Base-by-base conservation (phyloP, 2,797 vertebrate genomes). In the Buceros bicornis region DNA sequence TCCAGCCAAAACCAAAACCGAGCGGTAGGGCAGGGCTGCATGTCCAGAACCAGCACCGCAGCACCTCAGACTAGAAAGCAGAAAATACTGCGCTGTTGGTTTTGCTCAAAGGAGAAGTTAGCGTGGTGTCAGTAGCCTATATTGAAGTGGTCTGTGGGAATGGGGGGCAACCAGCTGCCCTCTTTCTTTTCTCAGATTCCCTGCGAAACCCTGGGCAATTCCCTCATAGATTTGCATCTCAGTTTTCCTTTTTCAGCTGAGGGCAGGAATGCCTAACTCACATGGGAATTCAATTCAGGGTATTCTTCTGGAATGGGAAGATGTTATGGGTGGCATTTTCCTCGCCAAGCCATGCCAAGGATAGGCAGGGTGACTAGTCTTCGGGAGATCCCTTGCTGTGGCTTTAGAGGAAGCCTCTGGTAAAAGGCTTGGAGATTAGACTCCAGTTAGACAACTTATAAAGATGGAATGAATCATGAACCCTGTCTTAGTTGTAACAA, bases 1-100 rank as follows among this genome's bases (percentile, higher is more conserved):
- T 99, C 97, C 99, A 99, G 96, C 99, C 99, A 37, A 99, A 99
- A 95, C 98, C 98, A 57, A 99, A 99, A 97, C 98, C 99, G 12
- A 95, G 99, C 22, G 99, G 99, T 99, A 98, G 98, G 97, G 84
- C 73, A 72, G 54, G 4, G n/a, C 84, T 56, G 64, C 54, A 2
- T 13, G 21, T 20, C 45, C 66, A 57, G 33, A 61, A 2, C 22
- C 66, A 71, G 25, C 42, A 10, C 45, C 10, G 19, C 48, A 48
- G 48, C 48, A 40, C 37, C 37, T 53, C 5, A 1, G 26, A 5
- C 20, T 8, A 21, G 8, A 53, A 28, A 67, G 24, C 1, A 22
- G 14, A 58, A 84, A 45, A 51, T 13, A 16, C 8, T 18, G 1
- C 15, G 15, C 1, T 21, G 28, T 42, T 67, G 28, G 3, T 69